These are phyloP conservation scores for Chrysocyon brachyurus DNA, from an alignment of 2,797 vertebrate genomes.

Conservation along the genomic window DNA sequence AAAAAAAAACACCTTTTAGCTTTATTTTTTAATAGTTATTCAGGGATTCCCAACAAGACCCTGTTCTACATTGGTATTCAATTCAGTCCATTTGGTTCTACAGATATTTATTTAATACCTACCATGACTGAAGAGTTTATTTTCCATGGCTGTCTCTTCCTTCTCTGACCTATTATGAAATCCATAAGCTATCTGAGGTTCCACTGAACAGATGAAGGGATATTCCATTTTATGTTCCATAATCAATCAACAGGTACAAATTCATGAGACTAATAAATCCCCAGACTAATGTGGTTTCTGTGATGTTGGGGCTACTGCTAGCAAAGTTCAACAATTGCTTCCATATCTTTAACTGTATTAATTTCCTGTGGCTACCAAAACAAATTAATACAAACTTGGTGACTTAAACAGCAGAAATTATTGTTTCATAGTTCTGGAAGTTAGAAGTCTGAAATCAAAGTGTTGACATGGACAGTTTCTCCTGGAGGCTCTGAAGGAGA, in stretches of 20 bases:
- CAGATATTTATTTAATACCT: neutral
- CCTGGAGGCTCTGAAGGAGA: neutral
- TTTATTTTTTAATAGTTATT: neutral
- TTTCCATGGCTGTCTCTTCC: neutral
- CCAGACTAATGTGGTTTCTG: neutral
- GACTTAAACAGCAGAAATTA: neutral
- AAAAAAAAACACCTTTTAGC: neutral
- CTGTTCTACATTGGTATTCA: neutral
- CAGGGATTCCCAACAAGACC: neutral
- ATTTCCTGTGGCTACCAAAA: neutral
- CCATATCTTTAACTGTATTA: neutral
- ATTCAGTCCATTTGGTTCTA: neutral
- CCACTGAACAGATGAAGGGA: neutral
- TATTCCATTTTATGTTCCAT: neutral
- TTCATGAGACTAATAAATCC: neutral
- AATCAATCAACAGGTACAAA: neutral
- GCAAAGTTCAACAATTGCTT: neutral
- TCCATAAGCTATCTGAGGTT: neutral
- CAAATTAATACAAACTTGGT: neutral
- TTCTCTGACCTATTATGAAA: conserved; percentile 24
- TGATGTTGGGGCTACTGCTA: neutral
- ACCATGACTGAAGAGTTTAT: neutral
- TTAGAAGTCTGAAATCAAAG: neutral
- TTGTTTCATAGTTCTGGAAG: neutral
- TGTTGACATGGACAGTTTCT: neutral